These are phyloP conservation scores for Sebastes minor DNA, from an alignment of 2,797 vertebrate genomes.

Conservation along the genomic window DNA sequence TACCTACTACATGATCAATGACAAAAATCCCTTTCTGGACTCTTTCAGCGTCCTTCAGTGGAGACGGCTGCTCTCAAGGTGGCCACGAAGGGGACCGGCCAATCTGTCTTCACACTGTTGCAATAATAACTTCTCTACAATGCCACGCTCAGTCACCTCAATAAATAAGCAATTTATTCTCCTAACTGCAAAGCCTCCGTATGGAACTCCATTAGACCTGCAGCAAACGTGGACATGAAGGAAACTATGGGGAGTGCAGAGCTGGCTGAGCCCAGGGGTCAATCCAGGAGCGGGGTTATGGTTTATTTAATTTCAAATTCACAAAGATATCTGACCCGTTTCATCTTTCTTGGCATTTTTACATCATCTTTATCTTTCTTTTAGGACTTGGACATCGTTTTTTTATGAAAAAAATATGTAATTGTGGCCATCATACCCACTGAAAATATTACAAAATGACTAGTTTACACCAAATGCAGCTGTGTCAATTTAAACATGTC, in stretches of 20 bases:
- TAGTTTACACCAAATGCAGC: neutral
- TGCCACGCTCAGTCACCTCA: constrained; percentile 62
- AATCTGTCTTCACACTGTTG: constrained; percentile 56
- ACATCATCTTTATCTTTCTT: constrained; percentile 2
- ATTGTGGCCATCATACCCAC: neutral
- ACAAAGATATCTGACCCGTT: constrained; percentile 26
- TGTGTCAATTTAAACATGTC: neutral
- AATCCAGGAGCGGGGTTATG: neutral
- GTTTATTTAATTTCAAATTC: constrained; percentile 36
- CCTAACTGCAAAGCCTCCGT: constrained; percentile 34
- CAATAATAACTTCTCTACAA: constrained; percentile 60
- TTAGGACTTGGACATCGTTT: neutral
- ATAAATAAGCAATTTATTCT: constrained; percentile 71
- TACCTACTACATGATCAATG: neutral
- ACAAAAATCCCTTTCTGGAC: neutral
- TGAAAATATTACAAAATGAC: neutral
- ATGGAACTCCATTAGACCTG: constrained; percentile 48
- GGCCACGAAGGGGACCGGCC: constrained; percentile 46
- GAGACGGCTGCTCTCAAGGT: constrained; percentile 42
- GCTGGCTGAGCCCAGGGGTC: constrained; percentile 12
- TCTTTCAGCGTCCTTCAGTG: constrained; percentile 29
- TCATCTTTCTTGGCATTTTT: neutral
- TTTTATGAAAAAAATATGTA: neutral
- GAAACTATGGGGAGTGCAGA: neutral
- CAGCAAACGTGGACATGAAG: constrained; percentile 38